phyloP scores from a whole-genome alignment of 2,797 vertebrate genomes.

The Syngnathus rostellatus region DNA sequence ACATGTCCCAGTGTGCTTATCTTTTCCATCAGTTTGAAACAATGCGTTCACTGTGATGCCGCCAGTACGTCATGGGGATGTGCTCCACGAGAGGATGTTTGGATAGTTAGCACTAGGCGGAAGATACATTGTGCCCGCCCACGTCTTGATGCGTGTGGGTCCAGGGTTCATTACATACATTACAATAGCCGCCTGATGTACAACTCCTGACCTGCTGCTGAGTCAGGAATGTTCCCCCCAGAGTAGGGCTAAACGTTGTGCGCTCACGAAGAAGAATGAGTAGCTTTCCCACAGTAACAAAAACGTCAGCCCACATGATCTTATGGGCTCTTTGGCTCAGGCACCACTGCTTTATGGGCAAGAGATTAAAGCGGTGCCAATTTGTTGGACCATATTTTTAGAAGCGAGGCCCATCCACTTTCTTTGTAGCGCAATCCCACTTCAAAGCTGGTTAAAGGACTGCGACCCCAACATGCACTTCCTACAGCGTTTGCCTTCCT shows the following conservation, averaged over 20 bases:
- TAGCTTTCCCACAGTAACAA: neutral
- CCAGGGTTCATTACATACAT: neutral
- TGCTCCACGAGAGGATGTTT: neutral
- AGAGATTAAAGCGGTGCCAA: constrained; percentile 60
- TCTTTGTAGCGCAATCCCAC: constrained; percentile 61
- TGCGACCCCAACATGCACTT: constrained; percentile 24
- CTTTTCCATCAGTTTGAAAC: neutral
- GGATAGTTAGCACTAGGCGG: neutral
- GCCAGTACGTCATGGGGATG: neutral
- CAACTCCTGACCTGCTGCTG: neutral
- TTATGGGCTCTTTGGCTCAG: neutral
- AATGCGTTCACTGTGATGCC: neutral
- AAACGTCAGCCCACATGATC: constrained; percentile 1
- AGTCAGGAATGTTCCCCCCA: neutral
- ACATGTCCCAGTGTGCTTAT: neutral
- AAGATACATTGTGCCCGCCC: neutral
- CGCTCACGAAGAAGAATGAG: neutral
- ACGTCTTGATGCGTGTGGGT: neutral
- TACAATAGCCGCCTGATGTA: neutral
- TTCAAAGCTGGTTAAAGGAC: constrained; percentile 58
- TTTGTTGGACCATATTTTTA: constrained; percentile 63
- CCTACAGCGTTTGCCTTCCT: constrained; percentile 34
- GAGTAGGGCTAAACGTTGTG: neutral
- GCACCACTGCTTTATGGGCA: neutral
- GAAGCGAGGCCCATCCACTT: constrained; percentile 36